Evolutionary conservation across 2,113 vertebrate species (phyloP).

Genomic region (Dendrocopos noguchii): DNA sequence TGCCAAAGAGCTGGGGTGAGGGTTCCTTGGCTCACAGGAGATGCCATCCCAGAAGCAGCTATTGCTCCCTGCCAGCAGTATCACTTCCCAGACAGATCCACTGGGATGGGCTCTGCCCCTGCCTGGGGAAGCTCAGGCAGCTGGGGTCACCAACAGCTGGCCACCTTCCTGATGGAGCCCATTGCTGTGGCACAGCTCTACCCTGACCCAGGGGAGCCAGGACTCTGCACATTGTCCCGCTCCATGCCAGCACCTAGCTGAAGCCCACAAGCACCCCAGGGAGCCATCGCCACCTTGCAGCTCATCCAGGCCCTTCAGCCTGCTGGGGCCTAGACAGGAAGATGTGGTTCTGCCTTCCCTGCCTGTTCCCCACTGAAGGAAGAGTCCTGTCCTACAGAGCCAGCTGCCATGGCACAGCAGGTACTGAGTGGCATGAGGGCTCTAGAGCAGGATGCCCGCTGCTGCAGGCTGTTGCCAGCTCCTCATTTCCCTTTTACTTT

Average conservation of each 20-base stretch:
- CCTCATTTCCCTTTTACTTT: background rate
- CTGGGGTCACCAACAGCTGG: background rate
- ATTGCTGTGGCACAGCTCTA: background rate
- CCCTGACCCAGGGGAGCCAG: background rate
- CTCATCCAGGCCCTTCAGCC: background rate
- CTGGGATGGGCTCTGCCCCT: background rate
- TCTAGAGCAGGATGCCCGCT: background rate
- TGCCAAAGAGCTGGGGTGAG: background rate
- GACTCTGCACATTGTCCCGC: fast-evolving
- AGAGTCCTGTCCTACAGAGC: background rate
- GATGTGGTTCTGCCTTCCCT: background rate
- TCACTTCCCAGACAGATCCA: background rate
- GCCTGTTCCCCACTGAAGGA: background rate
- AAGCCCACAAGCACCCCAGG: background rate
- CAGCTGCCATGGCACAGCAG: fast-evolving
- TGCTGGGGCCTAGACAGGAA: background rate
- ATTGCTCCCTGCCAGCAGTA: background rate
- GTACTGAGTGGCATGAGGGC: background rate
- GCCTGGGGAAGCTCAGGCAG: background rate
- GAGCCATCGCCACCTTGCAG: background rate
- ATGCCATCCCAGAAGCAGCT: background rate
- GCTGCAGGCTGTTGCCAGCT: background rate
- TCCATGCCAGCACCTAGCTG: background rate
- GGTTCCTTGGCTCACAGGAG: background rate
- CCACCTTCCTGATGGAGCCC: background rate